These are phyloP conservation scores for Corapipo altera DNA, from an alignment of 2,113 vertebrate genomes.

Conservation along the genomic window DNA sequence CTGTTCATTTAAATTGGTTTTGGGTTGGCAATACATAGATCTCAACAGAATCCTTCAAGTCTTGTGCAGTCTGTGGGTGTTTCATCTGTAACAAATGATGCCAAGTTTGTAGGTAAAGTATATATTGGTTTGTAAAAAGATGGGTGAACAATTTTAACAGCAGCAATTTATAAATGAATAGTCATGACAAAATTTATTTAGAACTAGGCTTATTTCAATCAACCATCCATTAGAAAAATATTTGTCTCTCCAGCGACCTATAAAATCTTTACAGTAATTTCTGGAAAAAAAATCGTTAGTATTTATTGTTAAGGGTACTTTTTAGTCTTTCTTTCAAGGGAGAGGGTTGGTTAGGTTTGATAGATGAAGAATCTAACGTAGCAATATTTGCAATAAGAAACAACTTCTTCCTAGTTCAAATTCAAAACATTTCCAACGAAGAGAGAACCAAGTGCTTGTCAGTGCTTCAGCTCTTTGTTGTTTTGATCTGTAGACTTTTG, in stretches of 20 bases:
- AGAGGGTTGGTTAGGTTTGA: neutral
- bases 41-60: neutral
- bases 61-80: neutral
- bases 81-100: neutral
- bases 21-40: neutral
- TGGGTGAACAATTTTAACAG: neutral
- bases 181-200: neutral
- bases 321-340: neutral
- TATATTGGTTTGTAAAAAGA: neutral
- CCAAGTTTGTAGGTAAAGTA: neutral
- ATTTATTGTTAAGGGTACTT: neutral
- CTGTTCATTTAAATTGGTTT: neutral
- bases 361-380: neutral
- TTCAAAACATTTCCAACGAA: neutral
- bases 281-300: neutral
- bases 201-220: neutral
- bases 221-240: neutral
- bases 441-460: neutral
- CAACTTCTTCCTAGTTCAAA: neutral
- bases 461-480: neutral
- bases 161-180: neutral
- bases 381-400: neutral
- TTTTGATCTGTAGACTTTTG: neutral
- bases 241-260: neutral
- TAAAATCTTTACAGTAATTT: neutral